Base-by-base conservation (phyloP, 1,140 invertebrate species). In the Heliconius eleuchia region DNA sequence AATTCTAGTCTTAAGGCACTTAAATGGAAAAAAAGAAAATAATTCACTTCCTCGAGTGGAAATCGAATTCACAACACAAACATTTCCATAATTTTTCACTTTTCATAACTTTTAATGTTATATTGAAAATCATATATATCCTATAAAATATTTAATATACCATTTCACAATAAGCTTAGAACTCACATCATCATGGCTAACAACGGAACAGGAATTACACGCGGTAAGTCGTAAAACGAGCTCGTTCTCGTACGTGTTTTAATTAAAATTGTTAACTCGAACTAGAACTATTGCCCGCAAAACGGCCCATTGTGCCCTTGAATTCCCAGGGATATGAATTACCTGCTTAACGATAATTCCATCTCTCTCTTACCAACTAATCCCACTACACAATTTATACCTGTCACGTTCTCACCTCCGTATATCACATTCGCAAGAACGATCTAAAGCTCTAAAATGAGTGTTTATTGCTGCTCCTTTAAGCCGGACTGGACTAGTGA, bases 381-480 rank as follows among this genome's bases (percentile, higher is more conserved):
- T 88, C 83, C 76, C 76, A 77, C 79, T 46, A 83, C n/a, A 52
- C 73, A 76, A 80, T 80, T 86, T 85, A 88, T 88, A 84, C 83
- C 82, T 81, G 82, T 92, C 87, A 82, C 88, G 80, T 86, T 91
- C 84, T 77, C 83, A 86, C 86, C 86, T 88, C 77, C 86, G 89
- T 90, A 93, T 86, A 90, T 92, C 89, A 92, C 87, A 80, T 85
- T 42, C 82, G 80, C 85, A 83, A 87, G 88, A 89, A 86, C 89
- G 80, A 87, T 87, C 81, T 88, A 87, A 91, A 87, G 89, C 83
- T 82, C 81, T 86, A 85, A 91, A 92, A 94, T 90, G 89, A 92
- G 89, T 92, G 90, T 94, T 94, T 94, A 94, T 94, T 87, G 89
- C 87, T 89, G 85, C 82, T 89, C 88, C 89, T 91, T 86, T 84